phyloP scores from a whole-genome alignment of 2,797 vertebrate species.

The Molossus molossus region DNA sequence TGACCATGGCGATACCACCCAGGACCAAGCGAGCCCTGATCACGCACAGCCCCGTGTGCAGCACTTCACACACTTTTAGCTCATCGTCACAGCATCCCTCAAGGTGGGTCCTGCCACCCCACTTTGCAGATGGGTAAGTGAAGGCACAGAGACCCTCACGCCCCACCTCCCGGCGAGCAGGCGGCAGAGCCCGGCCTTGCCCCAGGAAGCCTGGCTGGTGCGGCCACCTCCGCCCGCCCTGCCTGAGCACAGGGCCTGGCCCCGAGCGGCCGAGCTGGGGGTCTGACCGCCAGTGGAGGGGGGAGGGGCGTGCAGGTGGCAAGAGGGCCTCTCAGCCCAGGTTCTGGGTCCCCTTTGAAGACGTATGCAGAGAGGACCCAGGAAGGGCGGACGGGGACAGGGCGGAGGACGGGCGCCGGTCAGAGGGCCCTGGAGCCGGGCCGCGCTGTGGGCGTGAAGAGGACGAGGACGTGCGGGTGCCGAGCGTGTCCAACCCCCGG shows the following conservation, averaged over 20 bases:
- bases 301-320: too few species aligned
- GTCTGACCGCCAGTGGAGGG: neutral
- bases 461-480: neutral
- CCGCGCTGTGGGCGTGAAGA: neutral
- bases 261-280: fast-evolving
- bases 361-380: neutral
- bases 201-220: neutral
- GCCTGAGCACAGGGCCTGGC: too few species aligned
- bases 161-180: neutral
- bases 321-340: neutral
- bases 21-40: neutral
- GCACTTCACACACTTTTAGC: neutral
- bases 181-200: neutral
- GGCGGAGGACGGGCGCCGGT: fast-evolving
- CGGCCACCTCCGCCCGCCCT: fast-evolving
- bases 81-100: fast-evolving
- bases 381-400: neutral
- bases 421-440: too few species aligned
- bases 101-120: neutral
- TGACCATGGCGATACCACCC: fast-evolving
- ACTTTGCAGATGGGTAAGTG: neutral
- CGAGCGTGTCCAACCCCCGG: fast-evolving
- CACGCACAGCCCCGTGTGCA: fast-evolving
- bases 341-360: neutral
- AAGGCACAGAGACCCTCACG: neutral